Evolutionary conservation across 2,113 vertebrate genomes (phyloP).

Genomic region (Raja brachyura): DNA sequence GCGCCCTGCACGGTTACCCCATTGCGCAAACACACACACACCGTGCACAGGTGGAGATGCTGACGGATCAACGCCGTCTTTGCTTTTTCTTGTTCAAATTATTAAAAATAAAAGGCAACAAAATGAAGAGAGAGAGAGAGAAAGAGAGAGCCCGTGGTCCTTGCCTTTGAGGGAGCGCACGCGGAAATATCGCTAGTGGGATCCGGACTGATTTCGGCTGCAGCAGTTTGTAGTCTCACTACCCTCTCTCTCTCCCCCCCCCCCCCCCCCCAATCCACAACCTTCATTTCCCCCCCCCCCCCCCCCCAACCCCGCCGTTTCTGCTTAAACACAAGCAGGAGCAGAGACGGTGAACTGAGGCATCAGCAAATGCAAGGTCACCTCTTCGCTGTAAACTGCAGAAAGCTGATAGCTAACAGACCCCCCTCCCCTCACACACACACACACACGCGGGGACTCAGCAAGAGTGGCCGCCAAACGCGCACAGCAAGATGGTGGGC

Average conservation of each 20-base stretch:
- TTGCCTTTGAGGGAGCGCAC: neutral
- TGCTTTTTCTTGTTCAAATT: neutral
- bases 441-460: neutral
- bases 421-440: too few species aligned
- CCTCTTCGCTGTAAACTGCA: neutral
- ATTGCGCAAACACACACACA: neutral
- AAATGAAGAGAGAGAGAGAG: too few species aligned
- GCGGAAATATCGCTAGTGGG: constrained; percentile 58
- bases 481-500: neutral
- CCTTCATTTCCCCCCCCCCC: neutral
- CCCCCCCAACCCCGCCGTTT: neutral
- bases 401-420: too few species aligned
- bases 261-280: too few species aligned
- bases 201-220: constrained; percentile 59
- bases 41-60: neutral
- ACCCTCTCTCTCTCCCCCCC: constrained; percentile 56
- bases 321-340: neutral
- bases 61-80: neutral
- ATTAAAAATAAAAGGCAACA: too few species aligned
- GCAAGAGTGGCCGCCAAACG: neutral
- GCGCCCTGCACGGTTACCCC: neutral
- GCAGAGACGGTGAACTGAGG: neutral
- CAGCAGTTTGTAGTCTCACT: constrained; percentile 68
- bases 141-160: neutral
- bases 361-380: too few species aligned